phyloP scores from a whole-genome alignment of 1,140 invertebrate species.

The Pinna nobilis region DNA sequence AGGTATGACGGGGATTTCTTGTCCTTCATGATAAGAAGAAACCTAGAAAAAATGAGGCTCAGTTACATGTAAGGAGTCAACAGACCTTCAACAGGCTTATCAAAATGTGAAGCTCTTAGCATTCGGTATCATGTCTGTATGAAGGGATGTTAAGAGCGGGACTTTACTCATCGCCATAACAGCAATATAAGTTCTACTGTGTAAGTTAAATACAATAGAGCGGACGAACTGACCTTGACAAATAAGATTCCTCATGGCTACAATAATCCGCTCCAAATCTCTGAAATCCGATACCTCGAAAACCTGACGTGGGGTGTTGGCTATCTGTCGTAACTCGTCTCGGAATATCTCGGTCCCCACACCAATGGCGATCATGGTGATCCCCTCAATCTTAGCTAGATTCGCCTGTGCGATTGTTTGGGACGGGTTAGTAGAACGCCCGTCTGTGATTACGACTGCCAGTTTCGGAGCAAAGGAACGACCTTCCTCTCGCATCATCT shows the following conservation, averaged over 20 bases:
- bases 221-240: conserved; percentile 59
- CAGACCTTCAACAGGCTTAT: no score
- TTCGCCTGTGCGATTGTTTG: conserved; percentile 49
- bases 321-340: conserved; percentile 53
- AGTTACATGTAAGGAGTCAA: no score
- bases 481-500: conserved; percentile 57
- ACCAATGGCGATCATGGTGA: conserved; percentile 53
- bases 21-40: no score
- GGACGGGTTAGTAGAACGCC: conserved; percentile 44
- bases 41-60: no score
- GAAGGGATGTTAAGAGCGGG: no score
- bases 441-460: conserved; percentile 63
- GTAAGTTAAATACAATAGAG: no score
- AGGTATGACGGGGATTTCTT: no score
- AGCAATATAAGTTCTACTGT: no score
- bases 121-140: no score
- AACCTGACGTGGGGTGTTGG: conserved; percentile 28
- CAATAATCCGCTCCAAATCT: conserved; percentile 39
- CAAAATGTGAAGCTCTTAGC: no score
- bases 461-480: conserved; percentile 52
- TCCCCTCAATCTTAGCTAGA: conserved; percentile 46
- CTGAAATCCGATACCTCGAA: conserved; percentile 53
- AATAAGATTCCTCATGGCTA: conserved; percentile 48
- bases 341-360: conserved; percentile 52
- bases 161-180: no score